Conservation (phyloP, 35 echinoderm and acorn worm species). For the Apostichopus parvimensis region DNA sequence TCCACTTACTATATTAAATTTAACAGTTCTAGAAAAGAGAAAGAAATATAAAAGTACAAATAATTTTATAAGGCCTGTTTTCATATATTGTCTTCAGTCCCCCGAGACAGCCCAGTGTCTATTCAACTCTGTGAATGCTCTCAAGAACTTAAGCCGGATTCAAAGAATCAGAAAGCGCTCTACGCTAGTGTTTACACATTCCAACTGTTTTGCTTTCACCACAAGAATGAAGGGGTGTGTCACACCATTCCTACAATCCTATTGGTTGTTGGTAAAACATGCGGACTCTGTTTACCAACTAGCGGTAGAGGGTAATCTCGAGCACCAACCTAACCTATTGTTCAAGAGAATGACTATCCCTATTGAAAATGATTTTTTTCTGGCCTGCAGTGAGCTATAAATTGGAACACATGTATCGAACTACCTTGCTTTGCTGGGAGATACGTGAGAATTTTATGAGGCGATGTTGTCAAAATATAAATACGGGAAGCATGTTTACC, state of each 20-base stretch:
- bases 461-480: neutral
- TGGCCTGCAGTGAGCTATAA: neutral
- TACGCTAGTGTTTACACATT: conserved; percentile 10
- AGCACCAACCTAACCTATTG: neutral
- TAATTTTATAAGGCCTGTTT: no score
- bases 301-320: neutral
- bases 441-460: neutral
- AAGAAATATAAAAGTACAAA: no score
- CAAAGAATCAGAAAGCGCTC: neutral
- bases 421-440: neutral
- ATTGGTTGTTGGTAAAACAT: conserved; percentile 17
- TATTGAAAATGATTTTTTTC: no score
- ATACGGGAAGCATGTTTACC: neutral
- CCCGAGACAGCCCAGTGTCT: no score
- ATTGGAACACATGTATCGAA: neutral
- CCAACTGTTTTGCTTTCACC: conserved; percentile 5
- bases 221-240: conserved; percentile 29
- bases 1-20: no score
- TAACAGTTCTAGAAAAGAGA: no score
- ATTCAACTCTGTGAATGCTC: no score
- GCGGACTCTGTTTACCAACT: neutral
- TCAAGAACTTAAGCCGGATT: neutral
- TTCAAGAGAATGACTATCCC: neutral
- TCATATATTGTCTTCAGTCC: no score
- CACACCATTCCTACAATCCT: neutral